Evolutionary conservation across 2,797 vertebrate genomes (phyloP).

Genomic region (Thunnus albacares): DNA sequence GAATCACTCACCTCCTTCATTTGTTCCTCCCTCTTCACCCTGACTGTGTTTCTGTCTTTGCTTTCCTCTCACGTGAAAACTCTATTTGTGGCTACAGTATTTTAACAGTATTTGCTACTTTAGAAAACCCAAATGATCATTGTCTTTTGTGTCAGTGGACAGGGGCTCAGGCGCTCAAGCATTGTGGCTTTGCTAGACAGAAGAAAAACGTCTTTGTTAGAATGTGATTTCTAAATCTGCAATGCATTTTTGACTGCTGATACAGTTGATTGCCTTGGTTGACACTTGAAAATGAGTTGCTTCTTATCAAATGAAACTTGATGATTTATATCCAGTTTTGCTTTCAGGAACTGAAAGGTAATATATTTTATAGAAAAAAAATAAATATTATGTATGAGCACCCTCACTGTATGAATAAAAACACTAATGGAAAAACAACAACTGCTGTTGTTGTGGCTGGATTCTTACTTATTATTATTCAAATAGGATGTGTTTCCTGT

Average conservation of each 20-base stretch:
- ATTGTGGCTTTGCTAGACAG: slow-evolving; percentile 62
- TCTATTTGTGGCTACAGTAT: slow-evolving; percentile 65
- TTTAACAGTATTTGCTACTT: slow-evolving; percentile 76
- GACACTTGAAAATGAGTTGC: slow-evolving; percentile 84
- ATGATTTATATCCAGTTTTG: slow-evolving; percentile 87
- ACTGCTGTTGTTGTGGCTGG: slow-evolving; percentile 12
- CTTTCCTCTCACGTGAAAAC: slow-evolving; percentile 53
- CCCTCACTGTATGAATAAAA: slow-evolving; percentile 84
- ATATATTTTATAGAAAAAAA: slow-evolving; percentile 88
- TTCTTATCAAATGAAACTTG: slow-evolving; percentile 81
- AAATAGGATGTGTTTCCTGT: background rate
- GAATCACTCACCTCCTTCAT: slow-evolving; percentile 33
- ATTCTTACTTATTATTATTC: background rate
- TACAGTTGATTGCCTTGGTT: slow-evolving; percentile 80
- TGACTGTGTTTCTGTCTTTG: slow-evolving; percentile 55
- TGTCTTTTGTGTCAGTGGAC: slow-evolving; percentile 60
- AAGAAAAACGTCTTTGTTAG: slow-evolving; percentile 70
- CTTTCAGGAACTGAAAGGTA: slow-evolving; percentile 85
- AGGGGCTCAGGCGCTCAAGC: slow-evolving; percentile 48
- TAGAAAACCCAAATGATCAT: slow-evolving; percentile 59
- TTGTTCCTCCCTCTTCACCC: slow-evolving; percentile 34
- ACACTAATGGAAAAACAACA: slow-evolving; percentile 63
- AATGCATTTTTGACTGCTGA: slow-evolving; percentile 74
- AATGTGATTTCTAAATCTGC: slow-evolving; percentile 79
- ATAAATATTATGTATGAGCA: slow-evolving; percentile 81